phyloP scores from a whole-genome alignment of 2,113 vertebrate species.

The Ciconia boyciana region DNA sequence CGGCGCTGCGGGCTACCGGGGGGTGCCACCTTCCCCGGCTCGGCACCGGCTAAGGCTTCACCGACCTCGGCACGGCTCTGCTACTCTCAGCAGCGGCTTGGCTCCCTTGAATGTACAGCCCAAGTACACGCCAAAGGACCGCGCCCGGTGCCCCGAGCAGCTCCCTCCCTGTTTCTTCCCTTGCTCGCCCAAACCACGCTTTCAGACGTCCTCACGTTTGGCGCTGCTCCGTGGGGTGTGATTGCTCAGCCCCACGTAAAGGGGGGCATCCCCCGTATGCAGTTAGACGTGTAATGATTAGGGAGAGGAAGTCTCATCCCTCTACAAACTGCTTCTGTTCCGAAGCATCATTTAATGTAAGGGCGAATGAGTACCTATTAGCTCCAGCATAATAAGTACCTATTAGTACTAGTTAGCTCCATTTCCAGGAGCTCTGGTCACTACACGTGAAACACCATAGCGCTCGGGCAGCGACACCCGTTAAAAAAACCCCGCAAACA shows the following conservation, averaged over 20 bases:
- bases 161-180: accelerated
- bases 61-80: background rate
- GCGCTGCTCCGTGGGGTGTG: background rate
- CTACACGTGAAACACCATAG: background rate
- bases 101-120: accelerated
- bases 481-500: too few relatives aligned
- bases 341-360: background rate
- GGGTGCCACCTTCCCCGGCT: background rate
- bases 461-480: background rate
- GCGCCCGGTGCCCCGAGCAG: too few relatives aligned
- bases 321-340: background rate
- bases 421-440: background rate
- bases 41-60: background rate
- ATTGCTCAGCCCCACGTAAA: background rate
- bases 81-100: background rate
- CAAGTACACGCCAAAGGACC: background rate
- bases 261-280: background rate
- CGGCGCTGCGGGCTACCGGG: background rate
- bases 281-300: accelerated
- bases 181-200: background rate
- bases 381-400: too few relatives aligned
- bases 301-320: background rate
- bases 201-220: background rate
- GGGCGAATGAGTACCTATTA: background rate
- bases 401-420: too few relatives aligned